Evolutionary conservation across 1,140 invertebrate genomes (phyloP).

Genomic region (Hypsibius dujardini): DNA sequence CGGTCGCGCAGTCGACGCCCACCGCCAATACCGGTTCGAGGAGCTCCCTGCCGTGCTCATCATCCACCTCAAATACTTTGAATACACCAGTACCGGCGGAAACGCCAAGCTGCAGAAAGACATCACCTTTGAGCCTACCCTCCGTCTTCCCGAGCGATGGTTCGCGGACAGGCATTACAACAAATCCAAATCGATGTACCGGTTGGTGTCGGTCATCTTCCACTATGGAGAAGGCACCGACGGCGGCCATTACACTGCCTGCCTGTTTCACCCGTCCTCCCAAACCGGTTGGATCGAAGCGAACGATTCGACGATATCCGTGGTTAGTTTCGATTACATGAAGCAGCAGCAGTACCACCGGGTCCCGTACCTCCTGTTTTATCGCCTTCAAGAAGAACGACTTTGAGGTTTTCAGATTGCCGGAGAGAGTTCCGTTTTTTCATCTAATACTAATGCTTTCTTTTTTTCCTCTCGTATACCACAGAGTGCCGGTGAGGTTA

Average conservation of each 20-base stretch:
- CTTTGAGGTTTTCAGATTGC: too few species aligned
- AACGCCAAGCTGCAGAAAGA: not conserved
- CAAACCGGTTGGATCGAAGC: not conserved
- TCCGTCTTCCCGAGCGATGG: not conserved
- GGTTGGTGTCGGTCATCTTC: not conserved
- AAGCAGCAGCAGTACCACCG: not conserved
- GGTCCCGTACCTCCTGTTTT: constrained; percentile 8
- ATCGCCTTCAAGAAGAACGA: not conserved
- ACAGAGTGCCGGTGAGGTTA: too few species aligned
- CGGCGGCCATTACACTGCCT: constrained; percentile 13
- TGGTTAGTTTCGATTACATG: constrained; percentile 4
- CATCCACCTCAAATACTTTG: constrained; percentile 8
- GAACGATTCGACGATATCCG: not conserved
- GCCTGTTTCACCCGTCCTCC: not conserved
- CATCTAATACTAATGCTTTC: too few species aligned
- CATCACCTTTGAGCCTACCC: not conserved
- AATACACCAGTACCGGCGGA: not conserved
- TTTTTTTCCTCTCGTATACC: too few species aligned
- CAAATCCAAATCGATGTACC: not conserved
- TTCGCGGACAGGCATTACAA: not conserved
- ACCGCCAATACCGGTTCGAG: constrained; percentile 1
- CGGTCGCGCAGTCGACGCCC: not conserved
- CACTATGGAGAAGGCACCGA: constrained; percentile 14
- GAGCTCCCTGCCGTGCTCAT: constrained; percentile 7
- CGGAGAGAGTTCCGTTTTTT: too few species aligned